Conservation (phyloP, 30 jellyfish, hydroid and myxozoan genomes). For the Turritopsis rubra region DNA sequence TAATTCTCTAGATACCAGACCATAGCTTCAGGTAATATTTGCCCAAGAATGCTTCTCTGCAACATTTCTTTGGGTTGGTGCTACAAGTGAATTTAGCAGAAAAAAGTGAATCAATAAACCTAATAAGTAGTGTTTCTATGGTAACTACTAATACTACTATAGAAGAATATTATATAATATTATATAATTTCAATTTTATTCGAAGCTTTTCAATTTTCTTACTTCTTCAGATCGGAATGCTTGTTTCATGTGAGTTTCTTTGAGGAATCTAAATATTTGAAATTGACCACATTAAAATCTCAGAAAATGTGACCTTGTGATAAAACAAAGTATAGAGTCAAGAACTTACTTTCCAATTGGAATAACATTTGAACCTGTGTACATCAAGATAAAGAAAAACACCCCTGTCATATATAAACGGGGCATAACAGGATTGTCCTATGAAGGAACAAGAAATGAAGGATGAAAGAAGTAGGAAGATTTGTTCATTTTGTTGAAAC, state of each 20-base stretch:
- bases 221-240: constrained; percentile 88
- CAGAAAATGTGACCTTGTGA: background rate
- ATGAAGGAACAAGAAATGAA: background rate
- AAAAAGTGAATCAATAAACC: background rate
- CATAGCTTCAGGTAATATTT: constrained; percentile 92
- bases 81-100: constrained; percentile 16
- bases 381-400: constrained; percentile 93
- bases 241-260: constrained; percentile 84
- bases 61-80: constrained; percentile 53
- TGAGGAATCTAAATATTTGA: constrained; percentile 39
- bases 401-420: constrained; percentile 87
- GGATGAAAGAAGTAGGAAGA: background rate
- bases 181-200: background rate
- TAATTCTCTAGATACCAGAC: constrained; percentile 82
- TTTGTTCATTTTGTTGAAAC: background rate
- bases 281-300: background rate
- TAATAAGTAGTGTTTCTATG: background rate
- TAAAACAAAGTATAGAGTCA: background rate
- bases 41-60: constrained; percentile 82
- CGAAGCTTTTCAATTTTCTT: too few relatives aligned
- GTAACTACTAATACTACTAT: background rate
- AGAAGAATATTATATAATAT: background rate
- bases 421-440: constrained; percentile 97
- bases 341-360: constrained; percentile 84
- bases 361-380: constrained; percentile 94